Evolutionary conservation across 2,797 vertebrate species (phyloP).

Genomic region (Sebastes nivosus): DNA sequence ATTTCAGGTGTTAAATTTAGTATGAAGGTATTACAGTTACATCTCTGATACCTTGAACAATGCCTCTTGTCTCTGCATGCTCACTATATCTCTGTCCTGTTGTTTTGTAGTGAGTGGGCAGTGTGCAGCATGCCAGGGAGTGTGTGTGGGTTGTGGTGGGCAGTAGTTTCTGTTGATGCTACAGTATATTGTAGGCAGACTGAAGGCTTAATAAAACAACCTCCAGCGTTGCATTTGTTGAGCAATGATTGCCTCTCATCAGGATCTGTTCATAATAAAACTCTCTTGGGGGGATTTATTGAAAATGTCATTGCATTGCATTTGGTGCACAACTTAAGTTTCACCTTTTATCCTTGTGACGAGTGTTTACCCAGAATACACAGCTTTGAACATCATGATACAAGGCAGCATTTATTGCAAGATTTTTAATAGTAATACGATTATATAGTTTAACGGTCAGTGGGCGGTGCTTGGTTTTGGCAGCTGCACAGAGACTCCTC

Average conservation of each 20-base stretch:
- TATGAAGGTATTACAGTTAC: not conserved
- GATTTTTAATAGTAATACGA: not conserved
- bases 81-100: constrained; percentile 31
- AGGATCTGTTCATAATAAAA: constrained; percentile 21
- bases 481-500: too few species aligned
- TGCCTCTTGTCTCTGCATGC: constrained; percentile 17
- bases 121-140: constrained; percentile 44
- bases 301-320: not conserved
- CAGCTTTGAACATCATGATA: not conserved
- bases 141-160: constrained; percentile 65
- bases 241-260: constrained; percentile 24
- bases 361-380: not conserved
- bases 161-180: constrained; percentile 38
- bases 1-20: not conserved
- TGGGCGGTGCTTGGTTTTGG: too few species aligned
- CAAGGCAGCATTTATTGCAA: not conserved
- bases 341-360: not conserved
- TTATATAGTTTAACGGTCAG: too few species aligned
- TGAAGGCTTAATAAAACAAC: constrained; percentile 47
- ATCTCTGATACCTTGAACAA: not conserved
- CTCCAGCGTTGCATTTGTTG: constrained; percentile 13
- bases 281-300: not conserved
- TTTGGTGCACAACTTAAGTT: not conserved
- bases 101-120: constrained; percentile 66
- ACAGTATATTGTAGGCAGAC: constrained; percentile 43